These are phyloP conservation scores for Podilymbus podiceps DNA, from an alignment of 2,113 vertebrate species.

Conservation along the genomic window DNA sequence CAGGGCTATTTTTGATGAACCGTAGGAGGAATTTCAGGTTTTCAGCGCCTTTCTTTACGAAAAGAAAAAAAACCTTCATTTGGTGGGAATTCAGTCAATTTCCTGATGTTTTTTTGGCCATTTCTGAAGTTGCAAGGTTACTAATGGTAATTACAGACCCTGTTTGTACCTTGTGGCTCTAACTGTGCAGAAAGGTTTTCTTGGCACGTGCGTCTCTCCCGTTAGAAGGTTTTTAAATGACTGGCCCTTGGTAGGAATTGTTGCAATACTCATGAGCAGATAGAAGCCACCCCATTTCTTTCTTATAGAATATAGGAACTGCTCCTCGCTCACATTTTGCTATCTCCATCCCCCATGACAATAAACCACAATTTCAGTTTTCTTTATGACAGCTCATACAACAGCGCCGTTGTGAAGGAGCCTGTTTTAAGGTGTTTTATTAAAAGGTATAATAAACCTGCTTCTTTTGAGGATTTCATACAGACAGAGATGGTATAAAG, in stretches of 20 bases:
- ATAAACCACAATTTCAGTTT: not conserved
- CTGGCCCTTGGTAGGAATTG: not conserved
- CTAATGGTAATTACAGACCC: constrained; percentile 61
- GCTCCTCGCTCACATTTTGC: not conserved
- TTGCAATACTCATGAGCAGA: not conserved
- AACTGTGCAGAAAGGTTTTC: not conserved
- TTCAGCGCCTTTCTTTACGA: constrained; percentile 53
- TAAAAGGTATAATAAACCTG: not conserved
- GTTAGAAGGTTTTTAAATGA: not conserved
- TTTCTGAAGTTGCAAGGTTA: constrained; percentile 47
- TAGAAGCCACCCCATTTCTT: not conserved
- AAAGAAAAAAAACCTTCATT: constrained; percentile 61
- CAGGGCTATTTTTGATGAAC: constrained; percentile 63
- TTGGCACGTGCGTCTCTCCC: not conserved
- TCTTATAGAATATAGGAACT: not conserved
- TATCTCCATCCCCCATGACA: not conserved
- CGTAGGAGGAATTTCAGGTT: constrained; percentile 65
- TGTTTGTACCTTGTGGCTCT: not conserved
- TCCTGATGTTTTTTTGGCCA: constrained; percentile 53
- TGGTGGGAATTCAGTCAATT: constrained; percentile 71
- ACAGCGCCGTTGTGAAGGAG: not conserved
- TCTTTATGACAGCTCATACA: not conserved
- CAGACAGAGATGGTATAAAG: not conserved
- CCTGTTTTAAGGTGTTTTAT: constrained; percentile 10
- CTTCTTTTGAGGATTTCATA: not conserved